phyloP scores from a whole-genome alignment of 2,797 vertebrate genomes.

The Stomatorhinus walkeri region DNA sequence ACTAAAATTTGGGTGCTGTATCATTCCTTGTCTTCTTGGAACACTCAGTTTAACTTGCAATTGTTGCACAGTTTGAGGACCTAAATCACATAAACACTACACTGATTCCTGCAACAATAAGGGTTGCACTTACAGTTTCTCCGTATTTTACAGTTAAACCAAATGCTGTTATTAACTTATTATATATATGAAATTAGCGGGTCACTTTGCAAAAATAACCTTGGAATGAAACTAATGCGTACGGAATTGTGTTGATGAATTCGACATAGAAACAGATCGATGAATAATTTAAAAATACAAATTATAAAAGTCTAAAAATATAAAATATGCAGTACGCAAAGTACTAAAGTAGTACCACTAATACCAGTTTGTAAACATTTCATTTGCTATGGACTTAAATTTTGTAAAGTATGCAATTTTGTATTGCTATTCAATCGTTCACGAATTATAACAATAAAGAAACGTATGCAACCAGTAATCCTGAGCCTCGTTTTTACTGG shows the following conservation, averaged over 20 bases:
- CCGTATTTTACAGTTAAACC: neutral
- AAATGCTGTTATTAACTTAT: neutral
- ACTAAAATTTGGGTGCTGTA: neutral
- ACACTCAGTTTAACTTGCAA: neutral
- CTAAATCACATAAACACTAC: neutral
- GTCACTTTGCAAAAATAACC: neutral
- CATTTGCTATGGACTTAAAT: neutral
- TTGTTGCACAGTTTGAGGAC: neutral
- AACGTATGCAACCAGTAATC: neutral
- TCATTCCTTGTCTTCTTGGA: neutral
- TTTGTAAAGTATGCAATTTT: neutral
- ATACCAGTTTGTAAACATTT: neutral
- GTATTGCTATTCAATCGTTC: neutral
- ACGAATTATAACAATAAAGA: neutral
- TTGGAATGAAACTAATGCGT: constrained; percentile 49
- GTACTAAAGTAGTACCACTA: neutral
- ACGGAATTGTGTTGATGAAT: constrained; percentile 62
- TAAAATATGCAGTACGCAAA: neutral
- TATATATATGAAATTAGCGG: neutral
- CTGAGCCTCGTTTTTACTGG: neutral
- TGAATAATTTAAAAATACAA: neutral
- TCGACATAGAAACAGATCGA: constrained; percentile 58
- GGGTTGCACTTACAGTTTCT: neutral
- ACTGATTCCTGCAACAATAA: neutral
- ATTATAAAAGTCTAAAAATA: neutral